Base-by-base conservation (phyloP, 1,140 invertebrate species). In the Sarcophaga peregrina region DNA sequence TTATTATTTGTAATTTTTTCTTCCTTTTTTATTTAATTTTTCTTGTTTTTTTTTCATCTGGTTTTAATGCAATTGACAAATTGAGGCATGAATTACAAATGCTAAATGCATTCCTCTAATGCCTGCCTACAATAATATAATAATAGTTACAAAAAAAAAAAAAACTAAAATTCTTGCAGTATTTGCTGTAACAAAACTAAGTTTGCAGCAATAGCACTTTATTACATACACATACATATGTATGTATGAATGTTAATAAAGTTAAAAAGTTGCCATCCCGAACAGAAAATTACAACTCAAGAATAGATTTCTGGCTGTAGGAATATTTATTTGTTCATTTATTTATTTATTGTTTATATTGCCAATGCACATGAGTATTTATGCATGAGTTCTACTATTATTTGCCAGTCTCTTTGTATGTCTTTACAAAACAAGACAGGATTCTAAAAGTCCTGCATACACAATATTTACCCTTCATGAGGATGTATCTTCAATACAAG, bases 11-110 rank as follows among this genome's bases (percentile, higher is more conserved):
- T 62, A 62, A 7, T 62, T 58, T n/a, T 58, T 13, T 58, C 25
- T 37, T 58, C 15, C 25, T 58, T 58, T 58, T 58, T 68, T 68
- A 68, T 68, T 68, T 68, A 25, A 68, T 68, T 68, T 20, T 68
- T 68, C 13, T n/a, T 58, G 7, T 58, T 58, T 58, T 15, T 13
- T 58, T 58, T 58, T 58, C 7, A n/a, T 13, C 8, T 6, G 13
- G 17, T 20, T 68, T 68, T 25, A 68, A 68, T 68, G 62, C 17
- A 20, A 68, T 68, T 68, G 62, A 68, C 62, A 68, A 68, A 68
- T 68, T 68, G 10, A 68, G 10, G 62, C 62, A 9, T 68, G 62
- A 17, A 68, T 68, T 68, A 68, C 62, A 68, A 9, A 15, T 62
- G n/a, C n/a, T 20, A 10, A 7, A 68, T 17, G n/a, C 20, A 8